Evolutionary conservation across 2,113 vertebrate species (phyloP).

Genomic region (Chionodraco myersi): DNA sequence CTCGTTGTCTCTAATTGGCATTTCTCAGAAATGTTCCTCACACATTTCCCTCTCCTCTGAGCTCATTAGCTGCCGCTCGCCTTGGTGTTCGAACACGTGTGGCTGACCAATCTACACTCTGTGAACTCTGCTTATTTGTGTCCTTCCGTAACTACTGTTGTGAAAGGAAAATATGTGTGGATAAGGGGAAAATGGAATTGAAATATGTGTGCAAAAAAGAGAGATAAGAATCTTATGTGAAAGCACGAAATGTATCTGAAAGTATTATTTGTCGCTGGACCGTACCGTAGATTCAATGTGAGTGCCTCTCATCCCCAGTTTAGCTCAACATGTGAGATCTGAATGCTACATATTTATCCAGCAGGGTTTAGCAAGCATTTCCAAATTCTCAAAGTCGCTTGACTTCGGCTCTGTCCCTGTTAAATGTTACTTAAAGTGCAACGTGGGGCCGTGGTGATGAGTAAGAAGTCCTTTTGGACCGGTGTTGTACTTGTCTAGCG

Average conservation of each 20-base stretch:
- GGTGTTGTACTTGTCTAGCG: slow-evolving; percentile 62
- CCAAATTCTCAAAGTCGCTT: slow-evolving; percentile 15
- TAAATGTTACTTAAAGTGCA: slow-evolving; percentile 15
- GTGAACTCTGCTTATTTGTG: background rate
- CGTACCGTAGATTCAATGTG: slow-evolving; percentile 22
- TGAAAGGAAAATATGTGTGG: background rate
- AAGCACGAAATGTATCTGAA: slow-evolving; percentile 22
- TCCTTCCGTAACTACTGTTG: slow-evolving; percentile 1
- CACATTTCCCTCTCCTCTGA: slow-evolving; percentile 39
- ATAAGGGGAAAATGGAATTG: background rate
- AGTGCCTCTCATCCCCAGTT: slow-evolving; percentile 59
- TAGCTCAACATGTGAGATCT: slow-evolving; percentile 37
- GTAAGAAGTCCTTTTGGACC: slow-evolving; percentile 25
- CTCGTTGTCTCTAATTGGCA: slow-evolving; percentile 61
- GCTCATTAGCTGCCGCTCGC: slow-evolving; percentile 46
- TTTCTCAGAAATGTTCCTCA: slow-evolving; percentile 39
- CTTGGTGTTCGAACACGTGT: slow-evolving; percentile 30
- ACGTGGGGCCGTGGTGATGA: slow-evolving; percentile 5
- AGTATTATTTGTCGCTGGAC: slow-evolving; percentile 18
- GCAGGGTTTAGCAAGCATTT: slow-evolving; percentile 7
- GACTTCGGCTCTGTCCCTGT: slow-evolving; percentile 31
- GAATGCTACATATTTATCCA: slow-evolving; percentile 7
- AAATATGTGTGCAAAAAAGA: background rate
- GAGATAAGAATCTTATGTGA: background rate
- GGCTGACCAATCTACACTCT: background rate